Percentiles rank a stretch among this genome's conserved stretches.
These are phyloP conservation scores for Bucorvus abyssinicus DNA, from an alignment of 2,797 vertebrate species.

Conservation along the genomic window DNA sequence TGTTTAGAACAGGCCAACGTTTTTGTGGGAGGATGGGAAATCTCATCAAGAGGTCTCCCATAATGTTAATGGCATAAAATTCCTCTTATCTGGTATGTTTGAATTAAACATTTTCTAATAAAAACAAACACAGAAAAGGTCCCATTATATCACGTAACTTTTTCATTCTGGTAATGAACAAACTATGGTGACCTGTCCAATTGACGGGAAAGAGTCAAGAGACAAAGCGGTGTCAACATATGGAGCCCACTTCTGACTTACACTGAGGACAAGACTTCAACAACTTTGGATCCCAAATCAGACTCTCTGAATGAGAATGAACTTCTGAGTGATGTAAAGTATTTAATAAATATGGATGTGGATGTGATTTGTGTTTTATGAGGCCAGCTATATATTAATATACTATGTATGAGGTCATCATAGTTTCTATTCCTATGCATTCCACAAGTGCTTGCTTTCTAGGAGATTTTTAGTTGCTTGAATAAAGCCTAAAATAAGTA, in stretches of 20 bases:
- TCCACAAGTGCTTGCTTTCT: background rate
- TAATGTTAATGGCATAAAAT: background rate
- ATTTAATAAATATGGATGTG: background rate
- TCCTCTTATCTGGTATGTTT: background rate
- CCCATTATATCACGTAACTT: background rate
- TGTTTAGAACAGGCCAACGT: background rate
- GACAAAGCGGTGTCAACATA: background rate
- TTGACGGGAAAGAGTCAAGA: background rate
- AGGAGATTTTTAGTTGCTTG: background rate
- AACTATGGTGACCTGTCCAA: fast-evolving
- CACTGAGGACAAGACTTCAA: background rate
- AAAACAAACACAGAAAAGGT: background rate
- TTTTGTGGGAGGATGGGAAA: background rate
- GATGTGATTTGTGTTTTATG: background rate
- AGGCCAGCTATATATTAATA: background rate
- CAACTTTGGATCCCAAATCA: background rate
- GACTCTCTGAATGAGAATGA: background rate
- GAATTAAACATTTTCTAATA: background rate
- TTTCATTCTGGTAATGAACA: background rate
- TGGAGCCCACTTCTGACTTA: background rate
- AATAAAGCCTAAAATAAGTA: background rate
- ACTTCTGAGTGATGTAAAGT: background rate
- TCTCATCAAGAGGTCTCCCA: background rate
- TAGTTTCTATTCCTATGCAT: background rate
- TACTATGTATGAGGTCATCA: background rate